phyloP scores from a whole-genome alignment of 2,797 vertebrate species.

The Labeo calbasu region DNA sequence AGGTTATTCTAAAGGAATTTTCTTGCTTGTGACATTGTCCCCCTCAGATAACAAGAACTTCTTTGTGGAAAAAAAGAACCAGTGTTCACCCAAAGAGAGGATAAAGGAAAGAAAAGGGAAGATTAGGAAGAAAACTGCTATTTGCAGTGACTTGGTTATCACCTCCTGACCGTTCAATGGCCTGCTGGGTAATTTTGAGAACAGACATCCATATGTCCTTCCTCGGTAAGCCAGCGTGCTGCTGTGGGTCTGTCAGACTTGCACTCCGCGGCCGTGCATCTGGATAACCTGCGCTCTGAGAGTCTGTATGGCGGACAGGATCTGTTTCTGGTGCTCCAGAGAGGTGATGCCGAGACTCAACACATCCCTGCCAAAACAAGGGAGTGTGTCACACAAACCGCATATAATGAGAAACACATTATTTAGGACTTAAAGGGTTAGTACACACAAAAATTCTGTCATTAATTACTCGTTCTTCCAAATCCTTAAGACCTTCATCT shows the following conservation, averaged over 20 bases:
- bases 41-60: not conserved
- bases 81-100: not conserved
- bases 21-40: not conserved
- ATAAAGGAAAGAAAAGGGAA: slow-evolving; percentile 19
- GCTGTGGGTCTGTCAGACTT: slow-evolving; percentile 79
- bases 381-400: not conserved
- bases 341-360: slow-evolving; percentile 89
- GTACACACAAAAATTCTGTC: too few species aligned
- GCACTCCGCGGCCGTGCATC: slow-evolving; percentile 91
- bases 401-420: not conserved
- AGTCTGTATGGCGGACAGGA: slow-evolving; percentile 88
- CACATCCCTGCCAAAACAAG: slow-evolving; percentile 82
- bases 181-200: slow-evolving; percentile 53
- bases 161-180: slow-evolving; percentile 21
- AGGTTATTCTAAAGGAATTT: not conserved
- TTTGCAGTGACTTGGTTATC: slow-evolving; percentile 5
- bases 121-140: slow-evolving; percentile 26
- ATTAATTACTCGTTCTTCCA: too few species aligned
- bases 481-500: too few species aligned
- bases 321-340: slow-evolving; percentile 87
- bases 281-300: slow-evolving; percentile 91
- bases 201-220: slow-evolving; percentile 41
- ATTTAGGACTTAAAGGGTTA: not conserved
- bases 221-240: not conserved
- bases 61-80: slow-evolving; percentile 1